phyloP scores from a whole-genome alignment of 30 jellyfish, hydroid and myxozoan species.

The Aurelia aurita complex sp. Pacific region DNA sequence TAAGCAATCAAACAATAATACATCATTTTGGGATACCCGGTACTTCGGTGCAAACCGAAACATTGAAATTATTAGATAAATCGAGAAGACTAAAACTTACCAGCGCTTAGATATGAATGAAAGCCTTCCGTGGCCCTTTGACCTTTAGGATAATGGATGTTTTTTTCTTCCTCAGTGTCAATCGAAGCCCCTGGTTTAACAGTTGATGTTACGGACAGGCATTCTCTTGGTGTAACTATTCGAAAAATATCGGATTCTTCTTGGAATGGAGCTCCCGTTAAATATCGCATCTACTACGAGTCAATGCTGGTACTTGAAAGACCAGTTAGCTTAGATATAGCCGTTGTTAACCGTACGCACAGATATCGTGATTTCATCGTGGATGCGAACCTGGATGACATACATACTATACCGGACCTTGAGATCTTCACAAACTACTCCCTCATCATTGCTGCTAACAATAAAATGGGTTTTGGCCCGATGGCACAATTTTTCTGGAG shows the following conservation, averaged over 20 bases:
- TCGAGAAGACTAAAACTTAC: too few relatives aligned
- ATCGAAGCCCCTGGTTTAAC: constrained; percentile 19
- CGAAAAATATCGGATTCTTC: background rate
- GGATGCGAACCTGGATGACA: background rate
- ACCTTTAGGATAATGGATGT: background rate
- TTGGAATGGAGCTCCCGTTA: constrained; percentile 35
- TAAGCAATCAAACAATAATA: too few relatives aligned
- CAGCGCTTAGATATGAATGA: background rate
- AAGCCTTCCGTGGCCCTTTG: background rate
- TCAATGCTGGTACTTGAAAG: constrained; percentile 6
- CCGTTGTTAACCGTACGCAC: constrained; percentile 10
- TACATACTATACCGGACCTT: background rate
- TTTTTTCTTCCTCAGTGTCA: background rate
- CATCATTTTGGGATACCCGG: too few relatives aligned
- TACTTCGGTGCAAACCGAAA: too few relatives aligned
- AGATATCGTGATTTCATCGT: background rate
- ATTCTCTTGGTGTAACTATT: background rate
- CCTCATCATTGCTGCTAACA: constrained; percentile 24
- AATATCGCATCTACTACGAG: constrained; percentile 26
- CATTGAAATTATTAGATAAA: too few relatives aligned
- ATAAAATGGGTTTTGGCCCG: constrained; percentile 24
- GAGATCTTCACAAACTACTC: constrained; percentile 56
- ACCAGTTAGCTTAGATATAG: background rate
- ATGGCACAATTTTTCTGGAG: constrained; percentile 9
- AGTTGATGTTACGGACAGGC: constrained; percentile 3